Conservation (phyloP, 2,888 invertebrate species). For the Aphodius granarius region DNA sequence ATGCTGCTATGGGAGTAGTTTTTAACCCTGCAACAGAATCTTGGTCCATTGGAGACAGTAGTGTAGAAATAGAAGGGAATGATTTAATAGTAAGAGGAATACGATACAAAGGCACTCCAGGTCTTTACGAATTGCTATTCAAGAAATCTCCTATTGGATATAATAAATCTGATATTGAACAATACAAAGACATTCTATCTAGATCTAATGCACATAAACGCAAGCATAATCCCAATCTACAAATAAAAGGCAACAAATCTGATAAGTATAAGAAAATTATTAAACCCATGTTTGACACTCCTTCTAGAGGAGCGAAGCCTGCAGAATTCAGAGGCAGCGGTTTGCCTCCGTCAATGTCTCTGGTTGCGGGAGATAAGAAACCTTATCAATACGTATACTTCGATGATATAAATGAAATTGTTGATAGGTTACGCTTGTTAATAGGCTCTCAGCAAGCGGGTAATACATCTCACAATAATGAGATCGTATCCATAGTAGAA, state of each 20-base stretch:
- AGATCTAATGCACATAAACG: conserved; percentile 2
- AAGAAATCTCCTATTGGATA: conserved; percentile 19
- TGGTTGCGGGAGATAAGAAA: neutral
- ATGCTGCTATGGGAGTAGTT: neutral
- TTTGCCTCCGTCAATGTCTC: neutral
- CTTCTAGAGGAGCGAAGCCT: neutral
- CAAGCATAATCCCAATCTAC: neutral
- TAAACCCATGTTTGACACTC: conserved; percentile 3
- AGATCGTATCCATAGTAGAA: conserved; percentile 20
- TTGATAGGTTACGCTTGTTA: conserved; percentile 19
- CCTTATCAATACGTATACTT: conserved; percentile 3
- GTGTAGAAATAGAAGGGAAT: conserved; percentile 16
- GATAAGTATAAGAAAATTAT: conserved; percentile 8
- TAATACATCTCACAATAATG: conserved; percentile 19
- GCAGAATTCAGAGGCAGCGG: neutral
- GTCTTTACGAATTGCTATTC: conserved; percentile 26
- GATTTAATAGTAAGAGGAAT: conserved; percentile 16
- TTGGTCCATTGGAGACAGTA: conserved; percentile 18
- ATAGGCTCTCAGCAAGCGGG: neutral
- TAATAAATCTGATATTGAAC: conserved; percentile 16
- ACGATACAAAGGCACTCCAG: conserved; percentile 19
- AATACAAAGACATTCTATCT: conserved; percentile 20
- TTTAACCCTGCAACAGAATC: neutral
- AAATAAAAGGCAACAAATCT: neutral
- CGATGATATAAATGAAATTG: conserved; percentile 18